phyloP scores from a whole-genome alignment of 2,113 vertebrate genomes.

The Bos javanicus region DNA sequence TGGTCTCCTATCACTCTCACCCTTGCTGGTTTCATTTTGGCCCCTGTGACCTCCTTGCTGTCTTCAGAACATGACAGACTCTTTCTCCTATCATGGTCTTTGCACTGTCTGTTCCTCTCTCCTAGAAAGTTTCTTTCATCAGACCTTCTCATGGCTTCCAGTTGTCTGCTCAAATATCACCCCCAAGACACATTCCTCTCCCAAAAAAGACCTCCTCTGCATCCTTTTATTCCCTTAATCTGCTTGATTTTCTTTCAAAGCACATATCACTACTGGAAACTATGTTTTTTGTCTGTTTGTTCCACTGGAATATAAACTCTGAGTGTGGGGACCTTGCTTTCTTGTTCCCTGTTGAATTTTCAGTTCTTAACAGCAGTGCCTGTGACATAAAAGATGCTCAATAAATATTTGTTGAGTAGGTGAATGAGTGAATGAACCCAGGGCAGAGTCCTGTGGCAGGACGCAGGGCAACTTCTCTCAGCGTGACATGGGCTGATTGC shows the following conservation, averaged over 20 bases:
- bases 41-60: not conserved
- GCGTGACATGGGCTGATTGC: not conserved
- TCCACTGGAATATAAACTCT: not conserved
- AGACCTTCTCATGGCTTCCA: not conserved
- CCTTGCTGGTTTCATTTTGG: not conserved
- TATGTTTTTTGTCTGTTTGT: not conserved
- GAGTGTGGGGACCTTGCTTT: not conserved
- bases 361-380: not conserved
- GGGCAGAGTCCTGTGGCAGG: not conserved
- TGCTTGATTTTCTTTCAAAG: conserved; percentile 23
- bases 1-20: not conserved
- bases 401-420: not conserved
- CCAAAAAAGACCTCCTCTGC: not conserved
- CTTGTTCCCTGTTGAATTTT: not conserved
- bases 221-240: not conserved
- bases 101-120: not conserved
- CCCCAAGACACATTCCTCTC: not conserved
- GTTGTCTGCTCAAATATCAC: not conserved
- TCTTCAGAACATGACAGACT: not conserved
- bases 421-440: not conserved
- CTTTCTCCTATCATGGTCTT: not conserved
- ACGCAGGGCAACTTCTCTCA: not conserved
- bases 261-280: not conserved
- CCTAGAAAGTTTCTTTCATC: not conserved
- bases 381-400: not conserved